Percentiles rank a stretch among this genome's conserved stretches.
Conservation (phyloP, 2,113 vertebrate genomes). For the Amazona guildingii region DNA sequence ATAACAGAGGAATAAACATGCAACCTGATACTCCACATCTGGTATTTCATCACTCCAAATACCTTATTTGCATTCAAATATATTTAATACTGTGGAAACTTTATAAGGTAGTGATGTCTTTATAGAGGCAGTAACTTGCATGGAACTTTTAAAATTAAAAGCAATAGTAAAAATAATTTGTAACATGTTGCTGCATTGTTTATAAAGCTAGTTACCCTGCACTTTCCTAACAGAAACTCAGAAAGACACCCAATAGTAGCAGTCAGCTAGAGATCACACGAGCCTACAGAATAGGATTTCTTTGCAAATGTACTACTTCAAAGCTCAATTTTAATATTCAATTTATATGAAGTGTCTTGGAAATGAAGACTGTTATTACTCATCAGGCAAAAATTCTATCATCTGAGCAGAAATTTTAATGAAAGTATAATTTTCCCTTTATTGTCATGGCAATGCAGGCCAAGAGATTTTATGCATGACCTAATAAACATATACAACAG, state of each 20-base stretch:
- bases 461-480: background rate
- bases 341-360: slow-evolving; percentile 21
- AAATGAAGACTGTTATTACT: background rate
- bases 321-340: slow-evolving; percentile 5
- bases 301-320: background rate
- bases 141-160: slow-evolving; percentile 67
- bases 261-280: background rate
- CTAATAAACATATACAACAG: background rate
- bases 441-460: background rate
- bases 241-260: background rate
- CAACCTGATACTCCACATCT: slow-evolving; percentile 80
- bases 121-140: slow-evolving; percentile 52
- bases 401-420: slow-evolving; percentile 4
- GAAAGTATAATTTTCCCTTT: background rate
- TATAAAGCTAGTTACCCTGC: slow-evolving; percentile 37
- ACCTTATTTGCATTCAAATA: slow-evolving; percentile 64
- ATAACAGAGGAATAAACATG: slow-evolving; percentile 80
- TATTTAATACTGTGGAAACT: slow-evolving; percentile 63
- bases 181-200: slow-evolving; percentile 37
- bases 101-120: slow-evolving; percentile 67
- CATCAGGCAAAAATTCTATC: background rate
- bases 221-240: background rate
- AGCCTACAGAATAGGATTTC: background rate
- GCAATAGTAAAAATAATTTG: slow-evolving; percentile 51
- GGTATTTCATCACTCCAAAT: slow-evolving; percentile 67